Evolutionary conservation across 2,797 vertebrate genomes (phyloP).

Genomic region (Setipinna tenuifilis): DNA sequence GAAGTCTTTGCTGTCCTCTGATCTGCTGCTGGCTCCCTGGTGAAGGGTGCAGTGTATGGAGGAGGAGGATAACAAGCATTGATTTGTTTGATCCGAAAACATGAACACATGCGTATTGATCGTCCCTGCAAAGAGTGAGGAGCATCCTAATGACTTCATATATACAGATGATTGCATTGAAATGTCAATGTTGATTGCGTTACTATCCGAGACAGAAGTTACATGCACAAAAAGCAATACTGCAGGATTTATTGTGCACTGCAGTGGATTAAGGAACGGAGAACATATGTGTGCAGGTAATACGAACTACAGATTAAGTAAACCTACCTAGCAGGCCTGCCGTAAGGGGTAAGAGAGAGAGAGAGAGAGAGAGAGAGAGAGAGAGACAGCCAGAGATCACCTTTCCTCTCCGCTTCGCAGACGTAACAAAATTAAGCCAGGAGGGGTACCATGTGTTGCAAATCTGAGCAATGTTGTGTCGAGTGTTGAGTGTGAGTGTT

Average conservation of each 20-base stretch:
- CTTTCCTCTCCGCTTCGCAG: neutral
- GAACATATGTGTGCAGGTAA: neutral
- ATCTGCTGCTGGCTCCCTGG: neutral
- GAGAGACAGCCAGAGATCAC: neutral
- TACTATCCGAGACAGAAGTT: neutral
- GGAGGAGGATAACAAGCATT: slow-evolving; percentile 29
- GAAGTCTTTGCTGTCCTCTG: neutral
- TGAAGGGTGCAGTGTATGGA: slow-evolving; percentile 17
- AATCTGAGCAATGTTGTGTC: neutral
- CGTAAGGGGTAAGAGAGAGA: too few relatives aligned
- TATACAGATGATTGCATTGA: neutral
- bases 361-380: too few relatives aligned
- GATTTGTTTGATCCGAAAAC: slow-evolving; percentile 39
- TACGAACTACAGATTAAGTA: neutral
- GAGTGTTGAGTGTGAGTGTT: too few relatives aligned
- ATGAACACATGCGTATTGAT: slow-evolving; percentile 24
- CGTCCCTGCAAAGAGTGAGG: neutral
- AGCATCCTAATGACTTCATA: slow-evolving; percentile 21
- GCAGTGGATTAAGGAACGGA: neutral
- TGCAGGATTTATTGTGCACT: neutral
- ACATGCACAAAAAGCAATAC: neutral
- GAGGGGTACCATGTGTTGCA: slow-evolving; percentile 1
- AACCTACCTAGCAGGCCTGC: neutral
- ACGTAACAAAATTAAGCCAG: neutral
- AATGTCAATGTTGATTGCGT: neutral